Evolutionary conservation across 2,113 vertebrate genomes (phyloP), one percentile per base, ranked within the genome.

Genomic region (Eolophus roseicapilla): DNA sequence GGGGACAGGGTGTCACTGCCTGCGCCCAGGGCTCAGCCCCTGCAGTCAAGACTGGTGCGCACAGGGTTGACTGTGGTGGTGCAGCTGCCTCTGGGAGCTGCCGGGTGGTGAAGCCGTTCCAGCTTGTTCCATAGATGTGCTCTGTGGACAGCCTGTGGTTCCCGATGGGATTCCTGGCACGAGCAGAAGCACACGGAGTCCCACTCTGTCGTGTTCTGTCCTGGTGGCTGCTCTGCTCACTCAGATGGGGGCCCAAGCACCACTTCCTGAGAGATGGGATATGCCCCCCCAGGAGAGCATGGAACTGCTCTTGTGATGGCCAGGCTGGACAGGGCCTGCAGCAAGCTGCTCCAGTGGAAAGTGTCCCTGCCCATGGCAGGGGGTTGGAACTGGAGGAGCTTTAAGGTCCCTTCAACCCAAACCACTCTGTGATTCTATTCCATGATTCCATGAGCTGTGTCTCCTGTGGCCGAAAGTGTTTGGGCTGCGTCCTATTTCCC

Each of bases 1-100:
- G 49, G 52, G 14, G 27, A 59, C 33, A 59, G 37, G 37, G 37
- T 37, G 37, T 37, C 37, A 37, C 37, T 37, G 37, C 37, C 37
- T 37, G 33, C 2, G 0, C 28, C 17, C 0, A 0, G 71, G 44
- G 28, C 33, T 0, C 3, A 71, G 39, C 31, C 47, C 31, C 53
- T 13, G 1, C 2, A 35, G 35, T 9, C 73, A 4, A 44, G 16
- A 4, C 16, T 0, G 10, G 18, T 2, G 1, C 55, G 11, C 2
- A 1, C 49, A 35, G 39, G 31, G 43, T 18, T 1, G 0, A 10
- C 37, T 9, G 1, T 33, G 44, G 12, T 2, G 0, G 13, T 14
- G 37, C 4, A 1, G 65, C 39, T 2, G 2, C 27, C 71, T 35
- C 60, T 59, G 50, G 4, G 39, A 62, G 5, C 23, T 35, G 35